Evolutionary conservation across 2,888 invertebrate species (phyloP).

Genomic region (Molorchus minor): DNA sequence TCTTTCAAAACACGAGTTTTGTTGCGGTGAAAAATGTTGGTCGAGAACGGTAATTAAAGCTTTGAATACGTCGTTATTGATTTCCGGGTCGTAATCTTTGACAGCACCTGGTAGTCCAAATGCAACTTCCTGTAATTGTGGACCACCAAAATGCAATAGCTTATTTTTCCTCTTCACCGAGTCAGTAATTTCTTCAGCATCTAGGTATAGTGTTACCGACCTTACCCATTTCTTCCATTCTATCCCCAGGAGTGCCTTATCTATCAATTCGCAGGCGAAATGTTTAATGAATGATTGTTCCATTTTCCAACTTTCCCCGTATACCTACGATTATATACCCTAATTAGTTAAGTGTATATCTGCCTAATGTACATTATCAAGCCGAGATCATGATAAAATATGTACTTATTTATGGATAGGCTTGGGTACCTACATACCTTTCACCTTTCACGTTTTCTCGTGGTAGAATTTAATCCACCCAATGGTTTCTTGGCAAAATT

Average conservation of each 20-base stretch:
- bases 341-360: no score
- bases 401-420: no score
- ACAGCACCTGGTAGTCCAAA: constrained; percentile 43
- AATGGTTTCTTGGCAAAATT: no score
- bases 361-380: no score
- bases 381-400: no score
- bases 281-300: no score
- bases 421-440: no score
- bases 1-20: constrained; percentile 49
- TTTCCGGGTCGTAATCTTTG: constrained; percentile 25
- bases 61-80: constrained; percentile 40
- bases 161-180: constrained; percentile 42
- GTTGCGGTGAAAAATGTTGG: constrained; percentile 46
- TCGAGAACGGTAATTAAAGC: constrained; percentile 40
- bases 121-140: constrained; percentile 45
- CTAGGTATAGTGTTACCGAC: constrained; percentile 43
- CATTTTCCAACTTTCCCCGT: no score
- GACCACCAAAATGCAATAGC: constrained; percentile 44
- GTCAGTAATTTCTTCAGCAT: constrained; percentile 44
- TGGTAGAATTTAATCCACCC: no score
- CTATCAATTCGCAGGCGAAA: constrained; percentile 41
- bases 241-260: constrained; percentile 38
- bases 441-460: no score
- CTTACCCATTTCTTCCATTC: constrained; percentile 47
- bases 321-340: no score